Evolutionary conservation across 2,888 invertebrate species (phyloP), one percentile per base, ranked within the genome.

Genomic region (Catocala sponsa): DNA sequence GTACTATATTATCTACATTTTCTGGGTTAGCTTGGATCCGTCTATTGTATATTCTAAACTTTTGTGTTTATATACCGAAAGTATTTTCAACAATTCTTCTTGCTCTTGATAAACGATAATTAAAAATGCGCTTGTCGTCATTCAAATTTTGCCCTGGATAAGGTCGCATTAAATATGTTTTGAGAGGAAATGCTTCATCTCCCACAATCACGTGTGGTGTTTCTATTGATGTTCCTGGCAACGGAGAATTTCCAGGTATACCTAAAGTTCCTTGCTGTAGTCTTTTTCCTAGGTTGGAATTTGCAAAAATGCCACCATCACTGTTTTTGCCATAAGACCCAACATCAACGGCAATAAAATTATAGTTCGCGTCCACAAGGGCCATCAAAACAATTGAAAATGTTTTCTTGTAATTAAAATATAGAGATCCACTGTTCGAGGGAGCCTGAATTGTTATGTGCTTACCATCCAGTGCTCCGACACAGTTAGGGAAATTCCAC

Each of bases 281-380:
- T 55, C 33, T 55, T 46, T 35, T 13, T 35, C 50, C 50, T 13
- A 51, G 13, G 33, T 51, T 51, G 10, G 38, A 49, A 54, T 65
- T 65, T 54, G 58, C 55, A 63, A 69, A 63, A 46, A 69, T 63
- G 55, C 67, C 64, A 57, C 62, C 66, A 52, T 70, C 66, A 49
- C 59, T 62, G 56, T 61, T 55, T 51, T 54, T 62, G 46, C 70
- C 70, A 55, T 65, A 65, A 55, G 70, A 59, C 13, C 66, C 70
- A 51, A 66, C 59, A 53, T 69, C 60, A 33, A 63, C 56, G 43
- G 53, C 62, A 54, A 56, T 53, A 55, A 65, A 68, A 46, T 54
- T 60, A 55, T 63, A 68, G 35, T 68, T 56, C 48, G 62, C 56
- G 59, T 65, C 68, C 41, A 68, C 63, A 50, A 66, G 46, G 42